Evolutionary conservation across 2,797 vertebrate genomes (phyloP), one percentile per base, ranked within the genome.

Genomic region (Neomorphus geoffroyi): DNA sequence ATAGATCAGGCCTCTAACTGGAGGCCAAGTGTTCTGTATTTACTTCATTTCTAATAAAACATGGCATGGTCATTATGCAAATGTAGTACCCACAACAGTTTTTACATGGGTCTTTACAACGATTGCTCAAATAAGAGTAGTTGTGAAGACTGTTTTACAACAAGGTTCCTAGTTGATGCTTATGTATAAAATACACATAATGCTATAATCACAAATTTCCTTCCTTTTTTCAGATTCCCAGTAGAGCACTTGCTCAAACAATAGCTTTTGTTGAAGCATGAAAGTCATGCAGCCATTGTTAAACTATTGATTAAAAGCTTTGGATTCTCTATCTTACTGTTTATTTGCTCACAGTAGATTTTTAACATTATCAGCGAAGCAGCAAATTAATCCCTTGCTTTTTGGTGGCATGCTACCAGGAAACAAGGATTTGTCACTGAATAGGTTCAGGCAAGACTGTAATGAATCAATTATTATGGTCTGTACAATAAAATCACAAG

Each of bases 121-220:
- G 16, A 15, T 69, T 37, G 43, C 19, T 92, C 13, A 37, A 32
- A 74, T 54, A 11, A 66, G n/a, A 73, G 26, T 21, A 74, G 26
- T 51, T 43, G 22, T 3, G 2, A 35, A 73, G n/a, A 7, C 57
- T 54, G 30, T 54, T 74, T 39, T 74, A 27, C 0, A 2, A 57
- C 22, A 19, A 18, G 28, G 33, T 73, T 57, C 23, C 61, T 70
- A 11, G 7, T 39, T 71, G 6, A 1, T 45, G 19, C 32, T 86
- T 53, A 5, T 7, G 4, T 64, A 2, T 62, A 19, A 54, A 75
- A 43, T 57, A 26, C 26, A 9, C 0, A 0, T 22, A 9, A 15
- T 32, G 32, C 33, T 72, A n/a, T 61, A 32, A n/a, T 30, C 15
- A 21, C 0, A 0, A n/a, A 23, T 85, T 81, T 86, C 65, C 48